Conservation (phyloP, 2,797 vertebrate species). For the Pseudomugil tenellus region DNA sequence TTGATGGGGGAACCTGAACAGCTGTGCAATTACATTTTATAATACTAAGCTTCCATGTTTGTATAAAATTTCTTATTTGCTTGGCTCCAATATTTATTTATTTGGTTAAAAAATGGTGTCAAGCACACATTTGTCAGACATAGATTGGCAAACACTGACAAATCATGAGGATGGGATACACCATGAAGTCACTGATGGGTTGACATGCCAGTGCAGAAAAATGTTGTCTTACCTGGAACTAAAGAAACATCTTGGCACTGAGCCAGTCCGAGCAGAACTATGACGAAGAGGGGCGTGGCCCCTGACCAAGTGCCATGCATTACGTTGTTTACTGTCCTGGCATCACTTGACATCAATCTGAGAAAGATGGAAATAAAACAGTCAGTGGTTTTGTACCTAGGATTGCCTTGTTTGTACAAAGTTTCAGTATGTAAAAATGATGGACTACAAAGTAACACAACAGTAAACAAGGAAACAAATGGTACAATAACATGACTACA, state of each 20-base stretch:
- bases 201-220: constrained; percentile 30
- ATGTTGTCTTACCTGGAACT: constrained; percentile 88
- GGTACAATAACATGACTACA: constrained; percentile 3
- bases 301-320: constrained; percentile 88
- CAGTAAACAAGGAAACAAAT: constrained; percentile 23
- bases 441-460: neutral
- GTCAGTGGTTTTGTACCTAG: neutral
- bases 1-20: constrained; percentile 39
- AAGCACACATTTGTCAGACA: constrained; percentile 62
- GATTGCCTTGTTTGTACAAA: neutral
- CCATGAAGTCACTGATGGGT: constrained; percentile 34
- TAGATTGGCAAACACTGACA: constrained; percentile 40
- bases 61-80: neutral
- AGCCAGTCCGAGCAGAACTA: constrained; percentile 83
- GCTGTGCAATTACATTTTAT: constrained; percentile 5
- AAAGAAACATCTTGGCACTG: constrained; percentile 82
- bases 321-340: constrained; percentile 84
- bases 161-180: constrained; percentile 36
- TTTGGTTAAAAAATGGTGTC: constrained; percentile 42
- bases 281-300: constrained; percentile 84
- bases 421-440: neutral
- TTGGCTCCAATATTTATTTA: neutral
- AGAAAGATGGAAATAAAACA: constrained; percentile 11
- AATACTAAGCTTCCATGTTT: neutral
- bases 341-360: constrained; percentile 85